Conservation (phyloP, 2,888 invertebrate species). For the Callyntrura guangdongensis region DNA sequence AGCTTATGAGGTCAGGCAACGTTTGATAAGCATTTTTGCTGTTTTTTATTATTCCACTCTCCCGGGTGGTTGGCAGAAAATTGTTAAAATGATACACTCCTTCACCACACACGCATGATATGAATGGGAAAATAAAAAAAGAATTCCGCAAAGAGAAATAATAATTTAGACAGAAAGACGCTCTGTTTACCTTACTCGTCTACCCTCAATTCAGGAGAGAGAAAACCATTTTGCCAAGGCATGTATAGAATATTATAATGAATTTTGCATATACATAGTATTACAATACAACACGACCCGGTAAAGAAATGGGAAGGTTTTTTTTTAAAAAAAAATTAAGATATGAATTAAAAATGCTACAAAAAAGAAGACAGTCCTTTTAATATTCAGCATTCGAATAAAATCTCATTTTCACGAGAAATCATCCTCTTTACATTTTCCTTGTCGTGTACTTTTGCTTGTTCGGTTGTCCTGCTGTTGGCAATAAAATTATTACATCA, state of each 20-base stretch:
- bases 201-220: conserved; percentile 8
- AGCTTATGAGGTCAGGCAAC: conserved; percentile 35
- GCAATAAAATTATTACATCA: conserved; percentile 51
- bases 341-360: conserved; percentile 32
- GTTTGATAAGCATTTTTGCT: conserved; percentile 29
- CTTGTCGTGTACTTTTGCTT: not conserved
- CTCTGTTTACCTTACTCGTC: not conserved
- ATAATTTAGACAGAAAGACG: not conserved
- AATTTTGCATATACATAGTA: too few species aligned
- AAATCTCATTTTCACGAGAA: conserved; percentile 28
- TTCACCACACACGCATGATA: not conserved
- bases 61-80: conserved; percentile 22
- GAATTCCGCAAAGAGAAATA: not conserved
- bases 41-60: conserved; percentile 28
- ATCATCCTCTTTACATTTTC: not conserved
- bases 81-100: conserved; percentile 8
- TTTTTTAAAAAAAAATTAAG: too few species aligned
- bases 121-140: conserved; percentile 7
- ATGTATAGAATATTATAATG: too few species aligned
- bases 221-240: too few species aligned
- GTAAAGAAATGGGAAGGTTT: conserved; percentile 19
- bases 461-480: conserved; percentile 37
- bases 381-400: not conserved
- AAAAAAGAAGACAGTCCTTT: not conserved
- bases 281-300: not conserved